Percentiles rank a stretch among this genome's conserved stretches.
These are phyloP conservation scores for Cirrhinus molitorella DNA, from an alignment of 2,797 vertebrate species.

Conservation along the genomic window DNA sequence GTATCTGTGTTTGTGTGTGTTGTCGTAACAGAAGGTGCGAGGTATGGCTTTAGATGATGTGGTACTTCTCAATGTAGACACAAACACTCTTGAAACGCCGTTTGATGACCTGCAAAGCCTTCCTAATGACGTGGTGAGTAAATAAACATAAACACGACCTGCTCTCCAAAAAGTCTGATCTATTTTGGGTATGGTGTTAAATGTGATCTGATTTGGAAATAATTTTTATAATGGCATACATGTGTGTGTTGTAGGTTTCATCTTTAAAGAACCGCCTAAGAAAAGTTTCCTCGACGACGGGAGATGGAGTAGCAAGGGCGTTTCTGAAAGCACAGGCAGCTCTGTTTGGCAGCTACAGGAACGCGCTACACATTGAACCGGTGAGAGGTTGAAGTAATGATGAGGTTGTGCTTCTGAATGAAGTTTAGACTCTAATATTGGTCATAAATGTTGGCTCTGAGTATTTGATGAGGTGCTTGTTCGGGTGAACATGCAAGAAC, in stretches of 20 bases:
- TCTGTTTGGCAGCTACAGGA: constrained; percentile 95
- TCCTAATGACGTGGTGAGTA: constrained; percentile 93
- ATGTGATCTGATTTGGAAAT: constrained; percentile 71
- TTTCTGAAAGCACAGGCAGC: constrained; percentile 95
- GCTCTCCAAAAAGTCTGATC: not conserved
- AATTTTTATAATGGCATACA: not conserved
- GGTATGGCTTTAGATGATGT: constrained; percentile 93
- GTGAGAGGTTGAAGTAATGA: constrained; percentile 73
- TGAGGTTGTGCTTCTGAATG: not conserved
- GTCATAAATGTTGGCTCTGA: not conserved
- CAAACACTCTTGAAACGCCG: constrained; percentile 94
- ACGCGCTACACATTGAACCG: constrained; percentile 91
- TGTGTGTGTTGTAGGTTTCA: constrained; percentile 81
- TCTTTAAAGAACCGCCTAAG: constrained; percentile 92
- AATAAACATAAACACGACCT: not conserved
- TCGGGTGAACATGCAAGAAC: not conserved
- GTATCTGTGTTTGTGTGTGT: constrained; percentile 20
- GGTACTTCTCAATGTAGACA: constrained; percentile 90
- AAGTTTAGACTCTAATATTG: not conserved
- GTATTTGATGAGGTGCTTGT: not conserved
- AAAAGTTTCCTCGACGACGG: constrained; percentile 93
- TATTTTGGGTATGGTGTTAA: not conserved
- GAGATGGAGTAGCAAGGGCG: constrained; percentile 91
- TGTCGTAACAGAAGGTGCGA: constrained; percentile 85
- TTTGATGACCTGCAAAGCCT: constrained; percentile 96